Evolutionary conservation across 1,140 invertebrate species (phyloP).

Genomic region (Ganaspis sp.): DNA sequence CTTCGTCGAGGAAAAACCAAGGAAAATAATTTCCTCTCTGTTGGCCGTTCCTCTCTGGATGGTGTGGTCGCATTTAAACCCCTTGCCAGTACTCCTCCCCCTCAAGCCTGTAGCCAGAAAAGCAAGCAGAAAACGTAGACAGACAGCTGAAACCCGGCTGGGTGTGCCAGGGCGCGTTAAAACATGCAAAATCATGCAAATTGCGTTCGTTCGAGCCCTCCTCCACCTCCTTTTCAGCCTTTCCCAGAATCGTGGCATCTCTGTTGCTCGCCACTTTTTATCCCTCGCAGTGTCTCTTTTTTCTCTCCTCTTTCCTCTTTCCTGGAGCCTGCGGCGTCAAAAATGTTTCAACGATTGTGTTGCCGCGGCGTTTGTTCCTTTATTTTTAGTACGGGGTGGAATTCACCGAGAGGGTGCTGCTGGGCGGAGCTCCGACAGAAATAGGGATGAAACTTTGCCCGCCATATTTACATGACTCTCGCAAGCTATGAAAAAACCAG

Average conservation of each 20-base stretch:
- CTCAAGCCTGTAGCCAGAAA: constrained; percentile 64
- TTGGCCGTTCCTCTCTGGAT: constrained; percentile 3
- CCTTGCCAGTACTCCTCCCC: constrained; percentile 42
- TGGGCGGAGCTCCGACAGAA: constrained; percentile 69
- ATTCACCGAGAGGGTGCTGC: constrained; percentile 62
- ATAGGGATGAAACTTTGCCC: constrained; percentile 72
- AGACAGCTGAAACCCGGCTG: constrained; percentile 71
- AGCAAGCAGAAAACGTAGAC: constrained; percentile 72
- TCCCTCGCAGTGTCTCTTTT: constrained; percentile 52
- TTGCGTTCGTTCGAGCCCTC: constrained; percentile 71
- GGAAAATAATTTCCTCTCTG: constrained; percentile 68
- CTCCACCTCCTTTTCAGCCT: constrained; percentile 34
- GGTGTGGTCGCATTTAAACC: constrained; percentile 40
- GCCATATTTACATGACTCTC: constrained; percentile 70
- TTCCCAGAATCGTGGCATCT: background rate
- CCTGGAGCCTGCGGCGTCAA: constrained; percentile 65
- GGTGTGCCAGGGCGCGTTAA: constrained; percentile 70
- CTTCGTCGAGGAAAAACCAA: constrained; percentile 67
- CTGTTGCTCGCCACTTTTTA: constrained; percentile 33
- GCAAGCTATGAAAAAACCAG: constrained; percentile 50
- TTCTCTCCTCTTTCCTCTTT: constrained; percentile 56
- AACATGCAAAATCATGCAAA: constrained; percentile 76
- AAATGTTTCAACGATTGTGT: constrained; percentile 73
- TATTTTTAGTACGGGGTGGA: constrained; percentile 71
- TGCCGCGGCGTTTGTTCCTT: constrained; percentile 71